Evolutionary conservation across 2,888 invertebrate genomes (phyloP).

Genomic region (Synanthedon formicaeformis): DNA sequence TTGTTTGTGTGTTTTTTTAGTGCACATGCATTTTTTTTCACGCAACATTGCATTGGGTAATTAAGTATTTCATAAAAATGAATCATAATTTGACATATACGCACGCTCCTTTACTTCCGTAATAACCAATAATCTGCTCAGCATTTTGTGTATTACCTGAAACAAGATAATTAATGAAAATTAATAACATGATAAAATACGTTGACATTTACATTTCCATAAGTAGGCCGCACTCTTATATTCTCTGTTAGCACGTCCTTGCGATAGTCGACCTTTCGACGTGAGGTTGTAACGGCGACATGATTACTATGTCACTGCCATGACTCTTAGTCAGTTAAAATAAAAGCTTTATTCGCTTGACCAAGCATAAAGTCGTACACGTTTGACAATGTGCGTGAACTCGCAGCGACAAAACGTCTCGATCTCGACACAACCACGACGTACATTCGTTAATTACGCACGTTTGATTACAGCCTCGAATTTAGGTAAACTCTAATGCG

Average conservation of each 20-base stretch:
- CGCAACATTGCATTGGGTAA: too few relatives aligned
- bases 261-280: slow-evolving; percentile 36
- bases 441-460: slow-evolving; percentile 10
- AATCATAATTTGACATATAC: too few relatives aligned
- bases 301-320: not conserved
- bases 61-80: too few relatives aligned
- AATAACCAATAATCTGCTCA: too few relatives aligned
- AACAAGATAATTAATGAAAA: slow-evolving; percentile 35
- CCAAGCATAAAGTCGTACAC: slow-evolving; percentile 4
- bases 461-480: slow-evolving; percentile 13
- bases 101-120: too few relatives aligned
- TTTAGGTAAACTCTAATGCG: slow-evolving; percentile 9
- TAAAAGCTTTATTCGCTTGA: slow-evolving; percentile 12
- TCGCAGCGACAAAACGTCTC: slow-evolving; percentile 11
- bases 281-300: slow-evolving; percentile 27
- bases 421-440: slow-evolving; percentile 11
- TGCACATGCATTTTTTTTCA: too few relatives aligned
- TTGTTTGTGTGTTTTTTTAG: too few relatives aligned
- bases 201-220: slow-evolving; percentile 47
- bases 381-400: slow-evolving; percentile 6
- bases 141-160: slow-evolving; percentile 26
- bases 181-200: slow-evolving; percentile 18
- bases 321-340: slow-evolving; percentile 9
- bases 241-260: slow-evolving; percentile 39
- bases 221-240: slow-evolving; percentile 39